Percentiles rank a stretch among this genome's conserved stretches.
These are phyloP conservation scores for Manis crassicaudata DNA, from an alignment of 2,797 vertebrate species.

Conservation along the genomic window DNA sequence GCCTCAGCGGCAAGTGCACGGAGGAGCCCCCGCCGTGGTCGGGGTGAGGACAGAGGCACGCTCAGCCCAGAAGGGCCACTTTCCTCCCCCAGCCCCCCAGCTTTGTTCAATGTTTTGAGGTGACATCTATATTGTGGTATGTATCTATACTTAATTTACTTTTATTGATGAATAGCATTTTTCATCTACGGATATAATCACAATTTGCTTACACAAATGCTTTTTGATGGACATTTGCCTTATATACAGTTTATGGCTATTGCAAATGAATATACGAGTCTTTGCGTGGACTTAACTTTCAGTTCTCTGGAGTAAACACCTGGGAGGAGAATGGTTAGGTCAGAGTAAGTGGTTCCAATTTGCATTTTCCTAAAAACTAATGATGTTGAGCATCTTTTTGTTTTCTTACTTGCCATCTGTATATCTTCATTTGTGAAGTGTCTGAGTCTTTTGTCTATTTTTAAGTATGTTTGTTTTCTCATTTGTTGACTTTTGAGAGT, in stretches of 20 bases:
- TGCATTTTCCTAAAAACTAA: background rate
- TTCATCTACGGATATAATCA: background rate
- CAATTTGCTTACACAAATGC: background rate
- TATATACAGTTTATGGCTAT: background rate
- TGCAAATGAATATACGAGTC: background rate
- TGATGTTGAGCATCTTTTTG: background rate
- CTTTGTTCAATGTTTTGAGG: background rate
- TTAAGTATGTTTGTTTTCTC: background rate
- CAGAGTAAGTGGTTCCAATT: background rate
- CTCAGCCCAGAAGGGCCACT: background rate
- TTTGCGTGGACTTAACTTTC: background rate
- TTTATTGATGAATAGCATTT: background rate
- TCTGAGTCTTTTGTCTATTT: background rate
- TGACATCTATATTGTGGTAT: background rate
- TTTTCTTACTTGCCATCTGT: background rate
- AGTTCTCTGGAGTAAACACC: background rate
- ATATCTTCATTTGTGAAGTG: background rate
- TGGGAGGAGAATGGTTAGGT: background rate
- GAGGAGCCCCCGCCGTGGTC: background rate
- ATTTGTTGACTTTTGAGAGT: background rate
- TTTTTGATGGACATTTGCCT: background rate
- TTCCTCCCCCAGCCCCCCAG: no score
- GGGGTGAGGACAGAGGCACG: background rate
- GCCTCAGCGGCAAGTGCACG: background rate
- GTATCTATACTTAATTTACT: background rate